phyloP scores from a whole-genome alignment of 1,140 invertebrate genomes.

The Ladona fulva region DNA sequence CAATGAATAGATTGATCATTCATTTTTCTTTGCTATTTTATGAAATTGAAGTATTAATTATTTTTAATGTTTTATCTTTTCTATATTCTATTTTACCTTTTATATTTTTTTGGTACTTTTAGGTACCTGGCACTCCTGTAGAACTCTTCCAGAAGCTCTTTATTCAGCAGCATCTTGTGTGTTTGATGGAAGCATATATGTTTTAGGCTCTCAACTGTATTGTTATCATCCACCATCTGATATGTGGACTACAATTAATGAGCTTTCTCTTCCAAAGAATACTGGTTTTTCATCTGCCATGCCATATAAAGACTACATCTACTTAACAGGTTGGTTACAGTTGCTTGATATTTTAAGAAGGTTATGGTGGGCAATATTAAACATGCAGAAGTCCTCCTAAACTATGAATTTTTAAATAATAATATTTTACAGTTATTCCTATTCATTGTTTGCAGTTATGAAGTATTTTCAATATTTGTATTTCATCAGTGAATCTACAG shows the following conservation, averaged over 20 bases:
- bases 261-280: conserved; percentile 21
- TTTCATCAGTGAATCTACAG: too few relatives aligned
- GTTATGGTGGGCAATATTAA: too few relatives aligned
- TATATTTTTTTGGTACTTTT: conserved; percentile 14
- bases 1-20: too few relatives aligned
- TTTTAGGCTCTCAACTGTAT: conserved; percentile 25
- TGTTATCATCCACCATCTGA: conserved; percentile 22
- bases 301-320: conserved; percentile 25
- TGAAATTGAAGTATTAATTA: too few relatives aligned
- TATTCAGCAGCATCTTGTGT: conserved; percentile 28
- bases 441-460: too few relatives aligned
- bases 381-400: too few relatives aligned
- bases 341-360: too few relatives aligned
- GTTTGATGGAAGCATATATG: conserved; percentile 25
- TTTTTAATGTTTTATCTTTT: not conserved
- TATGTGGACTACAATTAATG: conserved; percentile 21
- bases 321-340: conserved; percentile 24
- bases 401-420: too few relatives aligned
- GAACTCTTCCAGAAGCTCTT: conserved; percentile 23
- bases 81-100: not conserved
- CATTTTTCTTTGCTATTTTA: too few relatives aligned
- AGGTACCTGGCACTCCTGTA: conserved; percentile 24
- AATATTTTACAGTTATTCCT: too few relatives aligned
- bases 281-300: conserved; percentile 25
- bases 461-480: too few relatives aligned